Percentiles rank a stretch among this genome's conserved stretches.
These are phyloP conservation scores for Acanthosepion lycidas DNA, from an alignment of 2,888 invertebrate genomes.

Conservation along the genomic window DNA sequence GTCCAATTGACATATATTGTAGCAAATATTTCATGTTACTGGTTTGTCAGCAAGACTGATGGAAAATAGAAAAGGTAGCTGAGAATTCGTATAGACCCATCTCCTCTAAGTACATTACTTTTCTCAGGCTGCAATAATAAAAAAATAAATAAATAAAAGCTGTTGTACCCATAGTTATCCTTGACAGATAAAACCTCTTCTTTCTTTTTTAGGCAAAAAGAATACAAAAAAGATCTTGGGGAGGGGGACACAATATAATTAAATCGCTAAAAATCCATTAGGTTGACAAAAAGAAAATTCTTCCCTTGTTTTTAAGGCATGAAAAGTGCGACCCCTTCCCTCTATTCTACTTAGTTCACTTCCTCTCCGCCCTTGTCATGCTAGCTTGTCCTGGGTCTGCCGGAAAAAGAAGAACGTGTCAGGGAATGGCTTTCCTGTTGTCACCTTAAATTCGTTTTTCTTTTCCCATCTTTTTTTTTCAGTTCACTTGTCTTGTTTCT, in stretches of 20 bases:
- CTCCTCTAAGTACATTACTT: too few species aligned
- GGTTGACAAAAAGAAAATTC: not conserved
- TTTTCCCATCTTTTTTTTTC: not conserved
- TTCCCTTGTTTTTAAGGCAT: not conserved
- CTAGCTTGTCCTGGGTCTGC: not conserved
- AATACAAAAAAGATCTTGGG: too few species aligned
- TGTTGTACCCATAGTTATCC: too few species aligned
- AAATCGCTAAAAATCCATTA: not conserved
- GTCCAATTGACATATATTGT: too few species aligned
- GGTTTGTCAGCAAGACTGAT: too few species aligned
- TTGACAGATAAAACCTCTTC: too few species aligned
- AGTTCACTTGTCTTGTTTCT: not conserved
- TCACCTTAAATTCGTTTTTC: not conserved
- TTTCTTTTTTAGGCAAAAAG: too few species aligned
- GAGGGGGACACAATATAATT: not conserved
- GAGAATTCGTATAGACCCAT: too few species aligned
- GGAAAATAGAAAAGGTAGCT: too few species aligned
- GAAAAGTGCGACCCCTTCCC: not conserved
- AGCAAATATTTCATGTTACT: too few species aligned
- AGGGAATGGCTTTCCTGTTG: not conserved
- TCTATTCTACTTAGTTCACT: not conserved
- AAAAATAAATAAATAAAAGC: too few species aligned
- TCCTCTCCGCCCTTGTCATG: not conserved
- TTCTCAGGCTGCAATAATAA: too few species aligned
- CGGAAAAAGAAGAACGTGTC: not conserved